phyloP scores from a whole-genome alignment of 2,113 vertebrate genomes.

The Xyliphius kryptos region DNA sequence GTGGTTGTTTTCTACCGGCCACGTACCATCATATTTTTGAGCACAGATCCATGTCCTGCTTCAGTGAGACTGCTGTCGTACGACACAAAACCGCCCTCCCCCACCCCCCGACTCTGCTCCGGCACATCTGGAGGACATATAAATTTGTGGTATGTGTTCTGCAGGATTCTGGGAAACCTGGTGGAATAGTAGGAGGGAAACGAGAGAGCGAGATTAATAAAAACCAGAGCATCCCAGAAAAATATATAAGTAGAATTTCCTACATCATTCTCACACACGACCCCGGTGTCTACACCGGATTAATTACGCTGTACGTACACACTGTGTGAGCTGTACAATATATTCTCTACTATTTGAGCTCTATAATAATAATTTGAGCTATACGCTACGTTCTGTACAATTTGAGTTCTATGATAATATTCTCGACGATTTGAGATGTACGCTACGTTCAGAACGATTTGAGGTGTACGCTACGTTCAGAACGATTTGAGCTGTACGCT shows the following conservation, averaged over 20 bases:
- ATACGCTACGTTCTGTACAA: neutral
- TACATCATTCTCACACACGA: neutral
- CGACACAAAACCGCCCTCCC: too few species aligned
- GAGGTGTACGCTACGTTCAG: too few species aligned
- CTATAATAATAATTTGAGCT: neutral
- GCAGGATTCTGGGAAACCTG: conserved; percentile 16
- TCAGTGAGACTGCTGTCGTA: too few species aligned
- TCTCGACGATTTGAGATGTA: too few species aligned
- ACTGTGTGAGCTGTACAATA: neutral
- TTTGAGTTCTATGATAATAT: too few species aligned
- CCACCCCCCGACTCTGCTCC: too few species aligned
- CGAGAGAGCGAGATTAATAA: neutral
- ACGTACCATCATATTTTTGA: too few species aligned
- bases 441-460: too few species aligned
- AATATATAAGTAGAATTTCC: neutral
- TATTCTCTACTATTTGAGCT: neutral
- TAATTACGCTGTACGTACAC: neutral
- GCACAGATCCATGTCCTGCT: too few species aligned
- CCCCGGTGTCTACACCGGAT: neutral
- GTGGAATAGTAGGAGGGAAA: neutral
- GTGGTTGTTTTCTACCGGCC: too few species aligned
- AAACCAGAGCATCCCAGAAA: neutral
- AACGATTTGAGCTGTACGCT: too few species aligned
- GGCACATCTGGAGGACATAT: too few species aligned
- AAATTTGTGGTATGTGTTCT: neutral